Conservation (phyloP, 2,888 invertebrate genomes). For the Ochropleura leucogaster region DNA sequence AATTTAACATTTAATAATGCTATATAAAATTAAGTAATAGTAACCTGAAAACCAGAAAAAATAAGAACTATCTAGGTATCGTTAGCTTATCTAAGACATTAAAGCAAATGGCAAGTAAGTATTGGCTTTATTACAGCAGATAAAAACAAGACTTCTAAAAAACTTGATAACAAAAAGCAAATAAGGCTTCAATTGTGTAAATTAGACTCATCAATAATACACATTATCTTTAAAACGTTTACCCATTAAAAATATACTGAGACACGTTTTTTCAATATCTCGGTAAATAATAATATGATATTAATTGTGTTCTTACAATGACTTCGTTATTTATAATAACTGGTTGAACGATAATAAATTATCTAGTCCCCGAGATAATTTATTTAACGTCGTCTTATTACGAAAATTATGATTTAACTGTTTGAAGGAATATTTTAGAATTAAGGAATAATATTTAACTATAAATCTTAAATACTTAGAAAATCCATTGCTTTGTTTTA, state of each 20-base stretch:
- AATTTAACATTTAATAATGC: neutral
- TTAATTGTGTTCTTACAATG: conserved; percentile 51
- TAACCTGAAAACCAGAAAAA: neutral
- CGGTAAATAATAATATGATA: conserved; percentile 56
- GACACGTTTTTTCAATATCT: conserved; percentile 42
- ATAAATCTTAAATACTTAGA: neutral
- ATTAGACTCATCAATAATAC: conserved; percentile 18
- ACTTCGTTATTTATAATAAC: conserved; percentile 64
- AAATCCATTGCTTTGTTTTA: neutral
- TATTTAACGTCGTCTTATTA: conserved; percentile 55
- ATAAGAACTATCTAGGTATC: neutral
- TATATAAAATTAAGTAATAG: neutral
- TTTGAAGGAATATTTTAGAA: conserved; percentile 19
- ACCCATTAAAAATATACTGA: conserved; percentile 9
- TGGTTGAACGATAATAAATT: conserved; percentile 65
- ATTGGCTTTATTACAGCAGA: neutral
- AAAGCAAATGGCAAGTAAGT: neutral
- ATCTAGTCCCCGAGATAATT: conserved; percentile 61
- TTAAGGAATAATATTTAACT: conserved; percentile 5
- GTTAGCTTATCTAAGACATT: neutral
- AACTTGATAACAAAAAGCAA: neutral
- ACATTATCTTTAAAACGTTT: conserved; percentile 21
- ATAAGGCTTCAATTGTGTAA: neutral
- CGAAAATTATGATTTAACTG: conserved; percentile 45
- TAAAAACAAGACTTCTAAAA: neutral